Evolutionary conservation across 2,797 vertebrate species (phyloP).

Genomic region (Cacajao melanocephalus): DNA sequence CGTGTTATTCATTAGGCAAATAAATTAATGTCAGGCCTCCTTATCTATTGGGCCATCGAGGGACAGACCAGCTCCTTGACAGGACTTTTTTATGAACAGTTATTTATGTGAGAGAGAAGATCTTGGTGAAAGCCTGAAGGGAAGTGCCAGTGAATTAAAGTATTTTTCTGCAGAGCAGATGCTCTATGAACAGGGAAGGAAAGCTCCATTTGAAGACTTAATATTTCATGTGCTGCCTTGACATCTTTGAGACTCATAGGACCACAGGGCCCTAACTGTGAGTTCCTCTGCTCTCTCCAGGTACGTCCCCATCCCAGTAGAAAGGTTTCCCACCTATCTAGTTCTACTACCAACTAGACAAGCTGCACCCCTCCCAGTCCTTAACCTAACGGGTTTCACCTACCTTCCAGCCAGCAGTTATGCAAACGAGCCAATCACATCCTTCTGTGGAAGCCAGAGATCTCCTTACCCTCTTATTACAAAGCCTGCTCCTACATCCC

Average conservation of each 20-base stretch:
- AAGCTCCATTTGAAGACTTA: background rate
- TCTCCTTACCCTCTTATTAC: background rate
- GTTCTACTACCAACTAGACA: background rate
- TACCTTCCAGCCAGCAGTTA: background rate
- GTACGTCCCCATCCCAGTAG: background rate
- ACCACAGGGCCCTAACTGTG: background rate
- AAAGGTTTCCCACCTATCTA: background rate
- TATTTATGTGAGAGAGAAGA: constrained; percentile 58
- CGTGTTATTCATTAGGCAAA: constrained; percentile 70
- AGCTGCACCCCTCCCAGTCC: background rate
- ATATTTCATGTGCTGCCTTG: background rate
- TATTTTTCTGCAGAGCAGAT: constrained; percentile 3
- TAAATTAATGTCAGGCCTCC: constrained; percentile 66
- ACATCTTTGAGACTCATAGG: background rate
- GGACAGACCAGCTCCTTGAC: constrained; percentile 61
- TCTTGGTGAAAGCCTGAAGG: constrained; percentile 1
- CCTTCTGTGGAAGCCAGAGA: background rate
- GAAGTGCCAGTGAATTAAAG: background rate
- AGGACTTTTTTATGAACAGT: constrained; percentile 57
- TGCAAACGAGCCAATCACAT: background rate
- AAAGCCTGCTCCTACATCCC: background rate
- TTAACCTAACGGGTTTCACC: background rate
- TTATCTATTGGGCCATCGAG: constrained; percentile 61
- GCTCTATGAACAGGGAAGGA: background rate
- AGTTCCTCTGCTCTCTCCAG: background rate